Conservation (phyloP, 2,797 vertebrate genomes). For the Propithecus deckenii region DNA sequence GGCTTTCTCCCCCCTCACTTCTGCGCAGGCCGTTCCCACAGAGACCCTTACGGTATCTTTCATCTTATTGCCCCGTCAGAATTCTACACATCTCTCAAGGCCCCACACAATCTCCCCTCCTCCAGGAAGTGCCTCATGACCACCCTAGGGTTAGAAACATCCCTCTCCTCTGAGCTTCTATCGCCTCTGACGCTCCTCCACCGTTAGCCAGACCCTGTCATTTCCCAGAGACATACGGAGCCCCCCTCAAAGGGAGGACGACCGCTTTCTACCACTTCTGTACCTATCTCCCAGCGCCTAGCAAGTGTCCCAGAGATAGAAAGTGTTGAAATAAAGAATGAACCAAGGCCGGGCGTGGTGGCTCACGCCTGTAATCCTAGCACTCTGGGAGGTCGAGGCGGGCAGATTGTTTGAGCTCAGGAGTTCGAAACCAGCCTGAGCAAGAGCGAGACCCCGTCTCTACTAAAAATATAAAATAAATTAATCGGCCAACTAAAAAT, state of each 20-base stretch:
- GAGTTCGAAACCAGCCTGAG: no score
- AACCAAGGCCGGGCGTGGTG: neutral
- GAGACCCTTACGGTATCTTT: neutral
- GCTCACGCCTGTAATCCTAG: no score
- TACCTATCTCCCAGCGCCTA: neutral
- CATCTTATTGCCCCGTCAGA: neutral
- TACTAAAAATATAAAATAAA: no score
- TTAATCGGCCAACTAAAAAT: no score
- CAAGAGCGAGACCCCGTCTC: no score
- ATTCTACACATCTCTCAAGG: neutral
- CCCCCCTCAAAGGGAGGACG: neutral
- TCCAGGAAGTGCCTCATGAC: neutral
- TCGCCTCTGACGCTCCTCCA: neutral
- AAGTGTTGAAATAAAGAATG: neutral
- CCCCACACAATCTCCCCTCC: neutral
- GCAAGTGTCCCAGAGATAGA: neutral
- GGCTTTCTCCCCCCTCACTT: neutral
- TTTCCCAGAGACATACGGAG: neutral
- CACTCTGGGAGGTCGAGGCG: no score
- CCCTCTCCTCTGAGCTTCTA: neutral
- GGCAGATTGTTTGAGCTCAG: no score
- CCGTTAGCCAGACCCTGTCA: neutral
- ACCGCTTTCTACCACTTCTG: neutral
- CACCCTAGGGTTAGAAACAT: neutral
- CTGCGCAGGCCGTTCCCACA: neutral